Conservation (phyloP, 2,888 invertebrate genomes). For the Ormyrus pomaceus region DNA sequence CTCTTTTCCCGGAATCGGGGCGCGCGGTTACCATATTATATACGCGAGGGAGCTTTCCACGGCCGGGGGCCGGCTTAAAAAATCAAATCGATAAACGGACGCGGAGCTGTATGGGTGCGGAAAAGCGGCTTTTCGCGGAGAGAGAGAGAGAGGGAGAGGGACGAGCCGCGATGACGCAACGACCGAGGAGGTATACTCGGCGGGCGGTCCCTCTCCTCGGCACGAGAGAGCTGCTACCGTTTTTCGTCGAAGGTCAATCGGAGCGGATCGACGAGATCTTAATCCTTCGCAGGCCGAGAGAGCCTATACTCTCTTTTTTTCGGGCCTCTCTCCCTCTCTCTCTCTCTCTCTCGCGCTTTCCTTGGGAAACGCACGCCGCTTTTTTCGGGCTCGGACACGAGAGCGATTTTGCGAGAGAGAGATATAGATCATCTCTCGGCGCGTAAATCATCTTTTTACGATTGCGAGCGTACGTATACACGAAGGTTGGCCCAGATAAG, state of each 20-base stretch:
- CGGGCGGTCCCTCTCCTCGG: slow-evolving; percentile 1
- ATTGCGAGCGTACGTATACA: too few relatives aligned
- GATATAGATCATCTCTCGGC: slow-evolving; percentile 11
- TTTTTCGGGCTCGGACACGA: background rate
- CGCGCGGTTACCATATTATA: background rate
- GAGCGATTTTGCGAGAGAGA: slow-evolving; percentile 1
- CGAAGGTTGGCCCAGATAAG: background rate
- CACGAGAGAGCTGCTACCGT: background rate
- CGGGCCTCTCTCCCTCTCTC: too few relatives aligned
- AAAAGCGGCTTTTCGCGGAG: slow-evolving; percentile 29
- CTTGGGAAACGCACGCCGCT: too few relatives aligned
- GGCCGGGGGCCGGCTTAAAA: too few relatives aligned
- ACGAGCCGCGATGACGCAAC: slow-evolving; percentile 10
- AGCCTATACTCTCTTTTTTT: background rate
- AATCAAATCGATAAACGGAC: too few relatives aligned
- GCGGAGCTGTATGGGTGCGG: background rate
- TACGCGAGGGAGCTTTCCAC: too few relatives aligned
- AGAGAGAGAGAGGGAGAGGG: too few relatives aligned
- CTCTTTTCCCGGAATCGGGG: background rate
- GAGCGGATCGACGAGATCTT: slow-evolving; percentile 16
- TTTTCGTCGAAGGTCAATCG: slow-evolving; percentile 10
- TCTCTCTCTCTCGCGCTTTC: too few relatives aligned
- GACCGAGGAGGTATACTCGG: background rate
- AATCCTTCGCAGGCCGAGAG: slow-evolving; percentile 7
- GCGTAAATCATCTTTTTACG: background rate